Base-by-base conservation (phyloP, 64 coral and sea anemone genomes). In the Pocillopora damicornis region DNA sequence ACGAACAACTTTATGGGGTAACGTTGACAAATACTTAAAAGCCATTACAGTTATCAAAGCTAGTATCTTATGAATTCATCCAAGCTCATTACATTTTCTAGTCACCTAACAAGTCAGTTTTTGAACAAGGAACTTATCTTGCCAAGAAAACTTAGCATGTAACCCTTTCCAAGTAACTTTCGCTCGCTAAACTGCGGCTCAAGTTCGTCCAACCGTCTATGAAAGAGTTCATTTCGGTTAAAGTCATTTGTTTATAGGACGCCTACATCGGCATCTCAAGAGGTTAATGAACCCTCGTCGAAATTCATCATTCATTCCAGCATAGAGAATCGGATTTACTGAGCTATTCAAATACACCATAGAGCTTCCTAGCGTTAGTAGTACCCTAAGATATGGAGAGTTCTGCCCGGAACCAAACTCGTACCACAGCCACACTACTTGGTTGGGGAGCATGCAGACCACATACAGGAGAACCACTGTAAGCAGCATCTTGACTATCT, bases 281-380 rank as follows among this genome's bases (percentile, higher is more conserved):
- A 96, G 77, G 15, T 62, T 34, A 12, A 61, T 87, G 26, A 96
- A 96, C 20, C 94, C 94, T 74, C 87, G 81, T n/a, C 87, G 90
- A 72, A 96, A 96, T n/a, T 96, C 94, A 5, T 90, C 91, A 81
- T 96, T 96, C 94, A 96, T 92, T 35, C 94, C 94, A 13, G 94
- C 94, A 37, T 96, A 96, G 11, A 96, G 77, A 61, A 96, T 71
- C 1, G 94, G 94, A 74, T 96, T 96, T 0, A 89, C 92, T 2
- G 76, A 89, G 37, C 94, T 96, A 66, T 93, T 96, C 37, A 96
- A 87, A 61, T 96, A 96, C n/a, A 96, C 91, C 82, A 96, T 80
- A 57, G 92, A 83, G 68, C 92, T 91, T 26, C 89, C 87, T 58
- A 96, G 82, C 25, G 88, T 88, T 13, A 93, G 72, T 20, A 93